A percentile compares a stretch with the other conserved stretches of the same genome.
phyloP scores from a whole-genome alignment of 2,113 vertebrate genomes.

The Jaculus jaculus region DNA sequence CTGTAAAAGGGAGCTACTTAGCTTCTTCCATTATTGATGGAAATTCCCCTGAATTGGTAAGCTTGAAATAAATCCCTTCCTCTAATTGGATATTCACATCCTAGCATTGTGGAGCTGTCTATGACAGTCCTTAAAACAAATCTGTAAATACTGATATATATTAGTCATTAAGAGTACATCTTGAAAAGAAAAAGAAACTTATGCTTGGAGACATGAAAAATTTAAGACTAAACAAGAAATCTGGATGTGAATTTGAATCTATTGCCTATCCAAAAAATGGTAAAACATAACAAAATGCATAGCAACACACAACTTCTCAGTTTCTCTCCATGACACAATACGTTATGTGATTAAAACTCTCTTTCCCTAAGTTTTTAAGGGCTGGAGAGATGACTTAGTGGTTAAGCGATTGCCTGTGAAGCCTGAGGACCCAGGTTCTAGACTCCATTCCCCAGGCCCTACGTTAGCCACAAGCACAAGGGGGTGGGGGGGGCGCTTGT shows the following conservation, averaged over 20 bases:
- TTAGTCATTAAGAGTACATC: neutral
- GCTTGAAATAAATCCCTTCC: too few relatives aligned
- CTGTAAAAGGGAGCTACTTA: too few relatives aligned
- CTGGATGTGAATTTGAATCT: neutral
- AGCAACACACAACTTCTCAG: neutral
- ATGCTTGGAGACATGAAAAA: neutral
- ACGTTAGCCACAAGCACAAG: too few relatives aligned
- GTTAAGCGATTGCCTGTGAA: too few relatives aligned
- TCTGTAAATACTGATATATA: neutral
- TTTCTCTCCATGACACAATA: neutral
- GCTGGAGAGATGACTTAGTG: too few relatives aligned
- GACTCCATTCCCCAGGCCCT: too few relatives aligned
- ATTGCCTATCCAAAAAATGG: neutral
- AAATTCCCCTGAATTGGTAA: too few relatives aligned
- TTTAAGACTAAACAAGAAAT: neutral
- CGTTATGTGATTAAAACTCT: constrained; percentile 9
- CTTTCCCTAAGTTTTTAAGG: neutral
- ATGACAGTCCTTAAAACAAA: neutral
- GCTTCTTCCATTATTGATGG: too few relatives aligned
- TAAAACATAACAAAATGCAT: neutral
- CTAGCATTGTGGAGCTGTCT: too few relatives aligned
- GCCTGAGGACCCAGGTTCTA: too few relatives aligned
- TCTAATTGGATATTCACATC: neutral
- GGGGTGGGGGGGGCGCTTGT: too few relatives aligned
- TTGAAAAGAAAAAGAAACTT: neutral